Conservation (phyloP, 1,140 invertebrate species). For the Orchestia grillus region DNA sequence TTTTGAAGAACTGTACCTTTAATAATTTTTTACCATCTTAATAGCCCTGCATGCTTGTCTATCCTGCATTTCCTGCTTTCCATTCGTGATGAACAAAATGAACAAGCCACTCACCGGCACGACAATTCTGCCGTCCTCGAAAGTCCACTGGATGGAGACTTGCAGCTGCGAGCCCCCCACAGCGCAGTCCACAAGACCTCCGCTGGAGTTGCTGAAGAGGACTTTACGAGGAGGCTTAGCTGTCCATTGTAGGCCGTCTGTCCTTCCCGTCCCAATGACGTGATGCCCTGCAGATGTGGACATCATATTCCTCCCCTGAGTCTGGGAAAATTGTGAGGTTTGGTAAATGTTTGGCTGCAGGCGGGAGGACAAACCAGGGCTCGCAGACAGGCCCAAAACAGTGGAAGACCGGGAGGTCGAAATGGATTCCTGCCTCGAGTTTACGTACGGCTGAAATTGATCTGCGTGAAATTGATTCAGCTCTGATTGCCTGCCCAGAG, state of each 20-base stretch:
- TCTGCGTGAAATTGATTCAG: constrained; percentile 35
- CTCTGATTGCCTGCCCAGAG: constrained; percentile 8
- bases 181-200: constrained; percentile 29
- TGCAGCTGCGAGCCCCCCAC: neutral
- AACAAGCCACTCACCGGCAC: neutral
- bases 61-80: neutral
- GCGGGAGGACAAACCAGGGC: neutral
- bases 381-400: neutral
- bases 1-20: too few species aligned
- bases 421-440: neutral
- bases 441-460: constrained; percentile 34
- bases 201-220: constrained; percentile 31
- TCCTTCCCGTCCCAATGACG: neutral
- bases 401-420: neutral
- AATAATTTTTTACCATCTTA: too few species aligned
- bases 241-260: neutral
- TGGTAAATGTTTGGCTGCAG: constrained; percentile 38
- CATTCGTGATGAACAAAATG: neutral
- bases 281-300: neutral
- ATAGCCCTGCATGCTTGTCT: neutral
- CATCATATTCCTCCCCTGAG: neutral
- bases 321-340: constrained; percentile 5
- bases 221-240: constrained; percentile 28
- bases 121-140: constrained; percentile 7
- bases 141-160: constrained; percentile 31